Percentiles rank a stretch among this genome's conserved stretches.
phyloP scores from a whole-genome alignment of 2,888 invertebrate species.

The Tachina fera region DNA sequence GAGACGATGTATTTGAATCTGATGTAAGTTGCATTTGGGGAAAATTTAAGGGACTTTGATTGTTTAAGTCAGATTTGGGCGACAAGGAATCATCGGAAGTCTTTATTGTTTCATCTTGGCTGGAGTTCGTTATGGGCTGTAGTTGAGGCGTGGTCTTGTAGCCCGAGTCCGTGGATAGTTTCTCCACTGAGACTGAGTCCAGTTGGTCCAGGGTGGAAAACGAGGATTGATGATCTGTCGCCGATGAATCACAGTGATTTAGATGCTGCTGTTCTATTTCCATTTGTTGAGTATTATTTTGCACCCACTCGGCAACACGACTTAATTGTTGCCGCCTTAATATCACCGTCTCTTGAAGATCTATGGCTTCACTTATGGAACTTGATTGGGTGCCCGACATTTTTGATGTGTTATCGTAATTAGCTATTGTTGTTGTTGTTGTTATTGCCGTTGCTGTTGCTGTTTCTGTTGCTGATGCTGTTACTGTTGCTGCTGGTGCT shows the following conservation, averaged over 20 bases:
- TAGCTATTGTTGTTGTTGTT: slow-evolving; percentile 28
- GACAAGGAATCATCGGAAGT: slow-evolving; percentile 79
- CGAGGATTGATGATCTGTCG: slow-evolving; percentile 77
- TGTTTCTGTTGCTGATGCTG: slow-evolving; percentile 7
- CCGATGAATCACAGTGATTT: slow-evolving; percentile 76
- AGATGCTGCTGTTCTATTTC: slow-evolving; percentile 75
- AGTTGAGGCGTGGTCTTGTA: slow-evolving; percentile 81
- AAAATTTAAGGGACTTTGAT: slow-evolving; percentile 58
- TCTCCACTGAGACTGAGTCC: slow-evolving; percentile 81
- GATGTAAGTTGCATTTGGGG: slow-evolving; percentile 16
- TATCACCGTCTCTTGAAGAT: slow-evolving; percentile 83
- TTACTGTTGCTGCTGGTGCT: slow-evolving; percentile 28
- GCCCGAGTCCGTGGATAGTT: slow-evolving; percentile 81
- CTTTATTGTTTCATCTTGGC: slow-evolving; percentile 73
- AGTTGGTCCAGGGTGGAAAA: slow-evolving; percentile 80
- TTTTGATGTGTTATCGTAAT: slow-evolving; percentile 76
- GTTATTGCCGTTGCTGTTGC: slow-evolving; percentile 17
- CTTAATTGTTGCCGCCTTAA: slow-evolving; percentile 86
- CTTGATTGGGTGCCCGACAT: slow-evolving; percentile 80
- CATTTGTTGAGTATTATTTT: slow-evolving; percentile 85
- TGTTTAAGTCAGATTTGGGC: slow-evolving; percentile 77
- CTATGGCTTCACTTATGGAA: slow-evolving; percentile 80
- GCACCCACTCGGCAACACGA: slow-evolving; percentile 91
- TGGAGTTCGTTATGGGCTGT: slow-evolving; percentile 68
- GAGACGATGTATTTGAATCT: slow-evolving; percentile 23